Evolutionary conservation across 1,140 invertebrate species (phyloP), one percentile per base, ranked within the genome.

Genomic region (Drosophila busckii): DNA sequence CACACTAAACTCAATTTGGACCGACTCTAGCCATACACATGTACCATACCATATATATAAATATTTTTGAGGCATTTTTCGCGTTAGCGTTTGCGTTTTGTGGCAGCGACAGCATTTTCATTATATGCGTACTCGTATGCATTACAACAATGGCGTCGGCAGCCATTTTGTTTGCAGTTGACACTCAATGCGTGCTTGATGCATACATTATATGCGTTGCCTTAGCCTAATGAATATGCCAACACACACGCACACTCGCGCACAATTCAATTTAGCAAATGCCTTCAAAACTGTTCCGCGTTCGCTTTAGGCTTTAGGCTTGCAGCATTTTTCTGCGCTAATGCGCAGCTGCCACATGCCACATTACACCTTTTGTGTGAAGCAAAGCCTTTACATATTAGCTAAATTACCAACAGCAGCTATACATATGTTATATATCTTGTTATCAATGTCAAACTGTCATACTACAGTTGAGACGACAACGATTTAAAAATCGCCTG

Each of bases 91-190:
- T n/a, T n/a, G 61, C 59, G 34, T 46, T 76, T 46, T 69, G 65
- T 76, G 70, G 61, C 60, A 59, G 59, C 46, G 48, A 41, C 70
- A 73, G 70, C 52, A 49, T 49, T 37, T 45, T 45, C 22, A 48
- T 26, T 10, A 31, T 13, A 9, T 22, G n/a, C 10, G 10, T 17
- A 2, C 23, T 8, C 16, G 8, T 8, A 26, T 45, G 37, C 46
- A 26, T 54, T 46, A 38, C 53, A 65, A 76, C 70, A 70, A 65
- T 61, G 50, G 66, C 50, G 32, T 28, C 44, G 55, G 25, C 50
- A 29, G 67, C 59, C 70, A 75, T 75, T 75, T 76, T 76, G 70
- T 76, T 75, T 75, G 65, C 70, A 75, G 49, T 76, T 63, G 70
- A 70, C 71, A 70, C 64, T 53, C n/a, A n/a, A n/a, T n/a, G n/a